A percentile compares a stretch with the other conserved stretches of the same genome.
phyloP scores from a whole-genome alignment of 1,140 invertebrate species.

The Megalopta genalis region DNA sequence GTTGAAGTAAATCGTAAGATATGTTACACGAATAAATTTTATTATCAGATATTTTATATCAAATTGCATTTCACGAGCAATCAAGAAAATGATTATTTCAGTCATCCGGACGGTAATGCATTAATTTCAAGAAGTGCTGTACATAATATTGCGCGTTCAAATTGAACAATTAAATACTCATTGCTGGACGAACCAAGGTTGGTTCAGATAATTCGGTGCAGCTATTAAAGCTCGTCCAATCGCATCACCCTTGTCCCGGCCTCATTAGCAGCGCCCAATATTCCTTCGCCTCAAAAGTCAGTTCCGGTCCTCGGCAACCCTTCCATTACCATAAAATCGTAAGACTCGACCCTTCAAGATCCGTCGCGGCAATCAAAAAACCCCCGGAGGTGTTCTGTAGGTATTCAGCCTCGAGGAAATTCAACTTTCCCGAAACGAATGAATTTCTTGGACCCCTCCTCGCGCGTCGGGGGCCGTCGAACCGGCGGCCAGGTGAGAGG shows the following conservation, averaged over 20 bases:
- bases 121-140: no score
- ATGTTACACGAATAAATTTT: no score
- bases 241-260: not conserved
- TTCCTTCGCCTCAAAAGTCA: not conserved
- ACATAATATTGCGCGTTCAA: no score
- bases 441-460: constrained; percentile 36
- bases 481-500: constrained; percentile 19
- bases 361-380: not conserved
- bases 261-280: not conserved
- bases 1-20: no score
- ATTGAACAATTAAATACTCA: no score
- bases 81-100: no score
- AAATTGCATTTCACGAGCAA: no score
- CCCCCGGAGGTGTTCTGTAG: not conserved
- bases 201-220: no score
- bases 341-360: not conserved
- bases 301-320: not conserved
- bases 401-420: not conserved
- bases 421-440: constrained; percentile 22
- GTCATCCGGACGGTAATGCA: no score
- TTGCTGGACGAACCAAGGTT: no score
- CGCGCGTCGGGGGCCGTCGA: not conserved
- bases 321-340: not conserved
- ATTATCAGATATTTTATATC: no score
- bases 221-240: no score